Evolutionary conservation across 23 tunicate genomes (phyloP), one percentile per base, ranked within the genome.

Genomic region (Trididemnum nubilum): DNA sequence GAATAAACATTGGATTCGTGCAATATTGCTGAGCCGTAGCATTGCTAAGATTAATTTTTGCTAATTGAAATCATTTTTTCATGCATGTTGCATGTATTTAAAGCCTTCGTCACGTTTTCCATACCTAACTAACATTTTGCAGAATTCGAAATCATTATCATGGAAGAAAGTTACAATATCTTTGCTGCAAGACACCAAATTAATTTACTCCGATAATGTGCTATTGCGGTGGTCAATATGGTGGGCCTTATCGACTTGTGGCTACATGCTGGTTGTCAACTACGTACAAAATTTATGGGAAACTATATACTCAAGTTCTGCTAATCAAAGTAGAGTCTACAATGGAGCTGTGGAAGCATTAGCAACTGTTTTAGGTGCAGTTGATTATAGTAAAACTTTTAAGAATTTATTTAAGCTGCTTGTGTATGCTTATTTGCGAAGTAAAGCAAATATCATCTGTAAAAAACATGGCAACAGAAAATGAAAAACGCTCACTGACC

Each of bases 281-380:
- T 93, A 87, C 66, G 76, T 83, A 34, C 98, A 93, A 76, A 93
- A 82, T 52, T 65, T 93, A 33, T 93, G 98, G 98, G 93, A 87
- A 66, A 65, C 89, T 29, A 84, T 93, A 27, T 51, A 75, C 2
- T 83, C 93, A 39, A 87, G 93, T 79, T 61, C 70, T 5, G 83
- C 85, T 2, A 28, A 40, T 30, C 2, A n/a, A 22, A 28, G 81
- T 33, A 85, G 85, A 29, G 78, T 85, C 2, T 91, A 75, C 54
- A 91, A 91, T 70, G 97, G 97, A 30, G 97, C 97, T 28, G 97
- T 91, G 0, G 90, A 81, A 57, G 71, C 87, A 0, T 4, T 74
- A 0, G 97, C 97, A 0, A 88, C 89, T 22, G 81, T 90, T 33
- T 49, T 90, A 27, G 89, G 95, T 87, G 33, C n/a, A n/a, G n/a